Percentiles rank a stretch among this genome's conserved stretches.
These are phyloP conservation scores for Spermophilus dauricus DNA, from an alignment of 2,113 vertebrate species.

Conservation along the genomic window DNA sequence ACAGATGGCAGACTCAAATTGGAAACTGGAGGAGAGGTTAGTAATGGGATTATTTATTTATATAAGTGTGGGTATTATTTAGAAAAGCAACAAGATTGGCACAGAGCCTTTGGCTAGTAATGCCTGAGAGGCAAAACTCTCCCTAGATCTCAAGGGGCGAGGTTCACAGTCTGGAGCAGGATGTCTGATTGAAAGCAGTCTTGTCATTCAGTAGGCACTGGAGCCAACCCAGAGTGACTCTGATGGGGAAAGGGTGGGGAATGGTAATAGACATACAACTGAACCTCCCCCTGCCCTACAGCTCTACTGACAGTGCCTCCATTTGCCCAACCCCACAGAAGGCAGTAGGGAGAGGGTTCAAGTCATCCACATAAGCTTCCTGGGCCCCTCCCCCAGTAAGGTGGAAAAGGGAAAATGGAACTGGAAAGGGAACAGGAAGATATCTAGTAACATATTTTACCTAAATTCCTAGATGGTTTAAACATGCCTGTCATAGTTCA, in stretches of 20 bases:
- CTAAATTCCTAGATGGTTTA: background rate
- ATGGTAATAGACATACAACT: background rate
- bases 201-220: background rate
- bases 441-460: background rate
- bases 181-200: background rate
- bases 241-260: background rate
- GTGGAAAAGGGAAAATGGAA: background rate
- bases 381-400: background rate
- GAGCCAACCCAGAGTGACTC: background rate
- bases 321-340: background rate
- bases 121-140: background rate
- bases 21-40: background rate
- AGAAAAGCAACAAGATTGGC: background rate
- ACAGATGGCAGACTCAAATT: background rate
- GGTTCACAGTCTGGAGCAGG: background rate
- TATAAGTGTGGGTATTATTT: background rate
- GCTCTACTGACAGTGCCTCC: background rate
- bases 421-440: background rate
- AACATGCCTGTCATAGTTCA: background rate
- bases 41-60: background rate
- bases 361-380: background rate
- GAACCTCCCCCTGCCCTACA: background rate
- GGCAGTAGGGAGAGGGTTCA: background rate
- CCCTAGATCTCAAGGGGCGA: background rate
- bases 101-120: background rate